Evolutionary conservation across 2,113 vertebrate species (phyloP), one percentile per base, ranked within the genome.

Genomic region (Cyprinodon brontotheroides): DNA sequence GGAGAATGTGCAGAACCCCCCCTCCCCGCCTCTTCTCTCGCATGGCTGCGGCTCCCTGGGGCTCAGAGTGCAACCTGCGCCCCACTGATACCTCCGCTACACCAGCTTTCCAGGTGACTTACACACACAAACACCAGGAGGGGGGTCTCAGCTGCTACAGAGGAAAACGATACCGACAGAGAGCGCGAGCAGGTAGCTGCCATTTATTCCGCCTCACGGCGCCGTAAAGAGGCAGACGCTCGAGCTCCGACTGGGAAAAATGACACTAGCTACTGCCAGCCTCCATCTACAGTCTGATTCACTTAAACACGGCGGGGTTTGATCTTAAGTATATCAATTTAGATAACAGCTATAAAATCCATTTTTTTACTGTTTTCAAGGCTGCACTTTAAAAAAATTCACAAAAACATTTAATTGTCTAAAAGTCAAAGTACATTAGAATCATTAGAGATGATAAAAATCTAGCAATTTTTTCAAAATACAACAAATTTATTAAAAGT

Each of bases 91-190:
- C 84, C 71, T 65, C 77, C 0, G 8, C 80, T 78, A 88, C 78
- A 89, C 22, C 0, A 50, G 77, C 66, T 87, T 86, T 89, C 79
- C 91, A 93, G 91, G 91, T 91, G 91, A 91, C 80, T 88, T 86
- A 90, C 88, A 86, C 78, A 41, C 68, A 84, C 53, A 69, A 78
- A 79, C 82, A 75, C 78, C 70, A 14, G 86, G 75, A 50, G 84
- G 80, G n/a, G 70, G 53, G 85, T 66, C 84, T 89, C 91, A 89
- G 88, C 89, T 91, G 88, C 79, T 76, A 70, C 73, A 10, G 64
- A 83, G 69, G 37, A 4, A 48, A 64, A 64, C 67, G 67, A 88
- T 65, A 12, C 75, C 2, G 61, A 72, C 66, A 36, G n/a, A 75
- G 63, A 59, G 71, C 41, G 43, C 60, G 73, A 64, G 76, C 77